A percentile compares a stretch with the other conserved stretches of the same genome.
phyloP scores from a whole-genome alignment of 2,797 vertebrate genomes.

The Thalassophryne amazonica region DNA sequence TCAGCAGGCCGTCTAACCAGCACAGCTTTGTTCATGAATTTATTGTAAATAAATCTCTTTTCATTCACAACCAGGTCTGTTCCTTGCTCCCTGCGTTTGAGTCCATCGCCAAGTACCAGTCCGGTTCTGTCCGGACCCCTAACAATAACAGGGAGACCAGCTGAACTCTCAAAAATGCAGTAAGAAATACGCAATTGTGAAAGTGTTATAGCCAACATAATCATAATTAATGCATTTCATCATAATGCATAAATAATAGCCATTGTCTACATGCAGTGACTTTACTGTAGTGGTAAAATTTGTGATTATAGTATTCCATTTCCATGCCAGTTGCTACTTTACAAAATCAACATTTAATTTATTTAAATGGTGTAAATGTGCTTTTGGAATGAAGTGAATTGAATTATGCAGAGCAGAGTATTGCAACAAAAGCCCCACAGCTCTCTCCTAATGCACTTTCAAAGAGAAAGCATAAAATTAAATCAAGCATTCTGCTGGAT shows the following conservation, averaged over 20 bases:
- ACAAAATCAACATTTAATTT: slow-evolving; percentile 37
- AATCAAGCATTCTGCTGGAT: slow-evolving; percentile 24
- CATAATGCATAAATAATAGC: slow-evolving; percentile 4
- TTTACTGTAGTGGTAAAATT: no score
- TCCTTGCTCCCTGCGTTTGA: no score
- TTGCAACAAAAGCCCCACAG: slow-evolving; percentile 16
- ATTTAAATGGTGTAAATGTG: slow-evolving; percentile 27
- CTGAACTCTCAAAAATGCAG: slow-evolving; percentile 2
- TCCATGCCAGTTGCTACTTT: neutral
- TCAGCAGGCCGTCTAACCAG: no score
- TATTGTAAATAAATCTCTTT: no score
- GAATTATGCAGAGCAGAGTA: slow-evolving; percentile 21
- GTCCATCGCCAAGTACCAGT: no score
- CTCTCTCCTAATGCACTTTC: slow-evolving; percentile 29
- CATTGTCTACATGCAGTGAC: no score
- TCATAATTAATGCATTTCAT: slow-evolving; percentile 3
- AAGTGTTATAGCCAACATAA: slow-evolving; percentile 10
- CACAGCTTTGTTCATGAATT: no score
- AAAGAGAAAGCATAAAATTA: slow-evolving; percentile 19
- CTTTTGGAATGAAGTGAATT: slow-evolving; percentile 15
- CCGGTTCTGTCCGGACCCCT: no score
- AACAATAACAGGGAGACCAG: no score
- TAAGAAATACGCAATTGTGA: neutral
- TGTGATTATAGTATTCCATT: slow-evolving; percentile 1
- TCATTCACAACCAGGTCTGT: no score